A percentile compares a stretch with the other conserved stretches of the same genome.
Evolutionary conservation across 2,113 vertebrate genomes (phyloP).

Genomic region (Laterallus jamaicensis): DNA sequence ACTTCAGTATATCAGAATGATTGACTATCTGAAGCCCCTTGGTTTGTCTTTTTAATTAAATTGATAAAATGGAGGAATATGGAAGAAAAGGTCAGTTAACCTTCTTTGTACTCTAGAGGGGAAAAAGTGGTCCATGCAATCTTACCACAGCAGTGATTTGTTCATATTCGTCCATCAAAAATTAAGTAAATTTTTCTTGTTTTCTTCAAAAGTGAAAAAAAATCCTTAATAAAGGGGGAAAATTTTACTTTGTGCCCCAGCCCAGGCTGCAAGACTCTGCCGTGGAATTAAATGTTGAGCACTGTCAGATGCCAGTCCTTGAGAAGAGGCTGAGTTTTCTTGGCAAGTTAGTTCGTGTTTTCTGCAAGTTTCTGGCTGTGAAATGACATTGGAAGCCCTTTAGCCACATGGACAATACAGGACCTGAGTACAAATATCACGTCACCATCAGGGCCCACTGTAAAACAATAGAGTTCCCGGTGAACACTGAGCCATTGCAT

Average conservation of each 20-base stretch:
- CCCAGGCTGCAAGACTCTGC: slow-evolving; percentile 65
- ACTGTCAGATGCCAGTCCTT: slow-evolving; percentile 73
- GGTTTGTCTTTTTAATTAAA: background rate
- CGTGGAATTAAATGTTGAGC: slow-evolving; percentile 77
- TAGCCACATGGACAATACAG: slow-evolving; percentile 78
- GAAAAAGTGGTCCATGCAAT: background rate
- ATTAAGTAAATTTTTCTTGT: slow-evolving; percentile 54
- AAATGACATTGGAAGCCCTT: slow-evolving; percentile 84
- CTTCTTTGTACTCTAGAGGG: background rate
- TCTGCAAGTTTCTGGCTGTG: slow-evolving; percentile 80
- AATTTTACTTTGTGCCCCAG: slow-evolving; percentile 67
- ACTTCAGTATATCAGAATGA: background rate
- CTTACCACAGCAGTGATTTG: slow-evolving; percentile 11
- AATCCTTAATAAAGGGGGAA: slow-evolving; percentile 56
- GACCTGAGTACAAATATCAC: slow-evolving; percentile 82
- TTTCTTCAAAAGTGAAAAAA: slow-evolving; percentile 38
- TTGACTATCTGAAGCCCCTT: background rate
- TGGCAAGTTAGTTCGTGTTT: slow-evolving; percentile 80
- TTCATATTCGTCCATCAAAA: slow-evolving; percentile 53
- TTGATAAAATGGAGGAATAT: background rate
- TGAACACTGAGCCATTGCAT: slow-evolving; percentile 71
- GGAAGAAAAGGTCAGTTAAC: slow-evolving; percentile 12
- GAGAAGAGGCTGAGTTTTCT: slow-evolving; percentile 76
- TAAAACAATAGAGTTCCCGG: slow-evolving; percentile 74
- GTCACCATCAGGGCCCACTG: slow-evolving; percentile 75